Conservation (phyloP, 2,113 vertebrate species). For the Casuarius casuarius region DNA sequence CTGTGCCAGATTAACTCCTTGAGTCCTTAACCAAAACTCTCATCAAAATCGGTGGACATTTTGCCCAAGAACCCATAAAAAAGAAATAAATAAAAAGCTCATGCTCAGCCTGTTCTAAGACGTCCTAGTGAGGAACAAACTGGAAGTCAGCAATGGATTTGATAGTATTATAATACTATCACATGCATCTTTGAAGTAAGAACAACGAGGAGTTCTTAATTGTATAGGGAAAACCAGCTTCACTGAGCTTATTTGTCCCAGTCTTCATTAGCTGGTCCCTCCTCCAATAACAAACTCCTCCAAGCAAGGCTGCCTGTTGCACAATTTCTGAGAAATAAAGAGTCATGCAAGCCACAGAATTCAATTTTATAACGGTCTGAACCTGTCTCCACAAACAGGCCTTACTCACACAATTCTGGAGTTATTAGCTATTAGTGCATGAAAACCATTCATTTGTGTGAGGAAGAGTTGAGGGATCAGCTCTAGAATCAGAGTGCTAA, state of each 20-base stretch:
- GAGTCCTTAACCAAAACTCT: neutral
- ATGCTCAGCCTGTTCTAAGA: neutral
- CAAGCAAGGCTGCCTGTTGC: neutral
- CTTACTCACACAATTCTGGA: neutral
- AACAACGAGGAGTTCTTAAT: neutral
- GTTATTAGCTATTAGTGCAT: neutral
- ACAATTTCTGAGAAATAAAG: neutral
- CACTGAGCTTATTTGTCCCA: neutral
- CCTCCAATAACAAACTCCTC: neutral
- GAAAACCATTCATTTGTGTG: neutral
- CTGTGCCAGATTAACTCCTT: neutral
- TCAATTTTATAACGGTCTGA: neutral
- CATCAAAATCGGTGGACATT: neutral
- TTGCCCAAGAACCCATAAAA: neutral
- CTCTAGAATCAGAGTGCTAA: neutral
- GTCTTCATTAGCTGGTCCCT: neutral
- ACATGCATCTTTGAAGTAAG: neutral
- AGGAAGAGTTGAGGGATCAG: neutral
- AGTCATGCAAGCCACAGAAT: neutral
- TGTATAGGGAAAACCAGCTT: neutral
- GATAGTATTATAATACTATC: neutral
- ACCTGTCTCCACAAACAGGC: neutral
- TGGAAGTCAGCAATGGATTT: neutral
- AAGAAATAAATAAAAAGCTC: neutral
- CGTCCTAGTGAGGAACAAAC: neutral